phyloP scores from a whole-genome alignment of 2,797 vertebrate species.

The Momotus momota region DNA sequence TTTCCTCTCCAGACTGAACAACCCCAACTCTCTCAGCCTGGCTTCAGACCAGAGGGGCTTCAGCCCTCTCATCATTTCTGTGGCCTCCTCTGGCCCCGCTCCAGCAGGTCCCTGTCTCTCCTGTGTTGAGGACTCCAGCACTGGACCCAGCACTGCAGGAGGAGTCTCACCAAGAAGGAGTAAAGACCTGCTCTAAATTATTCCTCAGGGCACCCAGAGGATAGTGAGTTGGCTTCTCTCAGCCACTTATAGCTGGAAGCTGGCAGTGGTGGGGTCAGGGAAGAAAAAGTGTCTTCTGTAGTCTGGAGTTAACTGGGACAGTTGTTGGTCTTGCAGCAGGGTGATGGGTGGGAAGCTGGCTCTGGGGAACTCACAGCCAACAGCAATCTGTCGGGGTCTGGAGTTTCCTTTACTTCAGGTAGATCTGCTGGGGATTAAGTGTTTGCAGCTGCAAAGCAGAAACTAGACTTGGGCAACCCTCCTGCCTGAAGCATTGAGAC shows the following conservation, averaged over 20 bases:
- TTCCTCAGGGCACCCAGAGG: background rate
- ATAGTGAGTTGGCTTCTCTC: background rate
- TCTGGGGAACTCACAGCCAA: rapidly evolving
- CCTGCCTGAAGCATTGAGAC: background rate
- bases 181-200: background rate
- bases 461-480: background rate
- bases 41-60: background rate
- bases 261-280: background rate
- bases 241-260: background rate
- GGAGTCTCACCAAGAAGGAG: background rate
- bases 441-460: background rate
- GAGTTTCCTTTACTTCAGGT: background rate
- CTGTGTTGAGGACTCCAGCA: background rate
- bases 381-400: background rate
- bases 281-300: background rate
- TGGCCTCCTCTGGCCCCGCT: background rate
- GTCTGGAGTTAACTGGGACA: background rate
- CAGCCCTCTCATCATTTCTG: background rate
- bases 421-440: background rate
- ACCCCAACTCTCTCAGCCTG: background rate
- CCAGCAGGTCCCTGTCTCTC: background rate
- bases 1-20: background rate
- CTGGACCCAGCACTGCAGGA: background rate
- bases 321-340: background rate
- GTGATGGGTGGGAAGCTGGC: background rate